phyloP scores from a whole-genome alignment of 2,797 vertebrate species.

The Epinephelus malabaricus region DNA sequence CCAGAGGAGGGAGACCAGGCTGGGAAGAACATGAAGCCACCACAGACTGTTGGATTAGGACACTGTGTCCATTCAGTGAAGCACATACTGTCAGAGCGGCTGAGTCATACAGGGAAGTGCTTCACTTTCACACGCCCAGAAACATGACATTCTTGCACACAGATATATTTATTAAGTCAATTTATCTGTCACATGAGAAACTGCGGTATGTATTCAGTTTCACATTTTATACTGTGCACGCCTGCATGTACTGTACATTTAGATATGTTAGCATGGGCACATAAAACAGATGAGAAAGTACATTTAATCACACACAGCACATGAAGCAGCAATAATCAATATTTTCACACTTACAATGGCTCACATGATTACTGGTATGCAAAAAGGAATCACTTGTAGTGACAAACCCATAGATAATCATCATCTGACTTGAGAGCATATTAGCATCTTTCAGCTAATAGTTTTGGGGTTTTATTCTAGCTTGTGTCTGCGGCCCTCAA shows the following conservation, averaged over 20 bases:
- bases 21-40: conserved; percentile 10
- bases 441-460: neutral
- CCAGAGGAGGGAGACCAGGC: conserved; percentile 37
- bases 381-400: neutral
- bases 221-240: neutral
- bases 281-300: neutral
- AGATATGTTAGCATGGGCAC: neutral
- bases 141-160: neutral
- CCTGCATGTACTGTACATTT: neutral
- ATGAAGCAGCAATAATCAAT: neutral
- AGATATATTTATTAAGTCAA: neutral
- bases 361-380: neutral
- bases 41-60: conserved; percentile 26
- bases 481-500: too few species aligned
- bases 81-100: neutral
- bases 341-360: neutral
- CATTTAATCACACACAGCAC: neutral
- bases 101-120: conserved; percentile 29
- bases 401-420: neutral
- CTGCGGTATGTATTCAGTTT: neutral
- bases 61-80: conserved; percentile 24
- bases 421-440: neutral
- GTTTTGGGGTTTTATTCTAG: neutral
- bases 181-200: too few species aligned
- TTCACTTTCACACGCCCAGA: conserved; percentile 28